Evolutionary conservation across 1,140 invertebrate species (phyloP), one percentile per base, ranked within the genome.

Genomic region (Bombus fervidus): DNA sequence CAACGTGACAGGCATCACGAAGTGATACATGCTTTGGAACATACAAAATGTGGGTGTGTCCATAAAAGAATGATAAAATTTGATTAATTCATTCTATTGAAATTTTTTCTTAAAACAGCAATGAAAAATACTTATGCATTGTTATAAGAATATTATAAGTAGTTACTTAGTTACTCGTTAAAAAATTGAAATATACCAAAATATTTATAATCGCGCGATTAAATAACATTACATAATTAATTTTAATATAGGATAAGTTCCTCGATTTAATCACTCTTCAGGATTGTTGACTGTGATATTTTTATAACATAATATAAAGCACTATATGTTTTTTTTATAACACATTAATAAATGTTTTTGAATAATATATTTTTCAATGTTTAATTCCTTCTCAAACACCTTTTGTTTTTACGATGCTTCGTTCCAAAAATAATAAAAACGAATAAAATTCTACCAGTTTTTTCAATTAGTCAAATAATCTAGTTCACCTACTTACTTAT

Each of bases 1-100:
- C 91, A 92, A 86, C 91, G 94, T 18, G 92, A 94, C 78, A 91
- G 93, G 71, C 93, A 94, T 87, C 93, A 95, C 71, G 94, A 95
- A 88, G 81, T 93, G 12, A 91, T 95, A 78, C 93, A 94, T 80
- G 92, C 92, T 15, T 57, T 93, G 12, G 91, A 95, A 43, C 94
- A 95, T 47, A 91, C 91, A 1, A 93, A 92, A 69, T 95, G 94
- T 77, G 86, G 85, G 13, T 95, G 94, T 68, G 80, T 92, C 41
- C 76, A 90, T 13, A 69, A 88, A 62, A 71, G 72, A 28, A 34
- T 86, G 8, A 81, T 77, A 12, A 59, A 78, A 1, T 81, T 85
- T 39, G 59, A 81, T 64, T 85, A 10, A 85, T 28, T 5, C 13
- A 2, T 34, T 25, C 34, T n/a, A n/a, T 18, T 13, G n/a, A 43